Percentiles rank a stretch among this genome's conserved stretches.
Conservation (phyloP, 1,140 invertebrate species). For the Drosophila burlai region DNA sequence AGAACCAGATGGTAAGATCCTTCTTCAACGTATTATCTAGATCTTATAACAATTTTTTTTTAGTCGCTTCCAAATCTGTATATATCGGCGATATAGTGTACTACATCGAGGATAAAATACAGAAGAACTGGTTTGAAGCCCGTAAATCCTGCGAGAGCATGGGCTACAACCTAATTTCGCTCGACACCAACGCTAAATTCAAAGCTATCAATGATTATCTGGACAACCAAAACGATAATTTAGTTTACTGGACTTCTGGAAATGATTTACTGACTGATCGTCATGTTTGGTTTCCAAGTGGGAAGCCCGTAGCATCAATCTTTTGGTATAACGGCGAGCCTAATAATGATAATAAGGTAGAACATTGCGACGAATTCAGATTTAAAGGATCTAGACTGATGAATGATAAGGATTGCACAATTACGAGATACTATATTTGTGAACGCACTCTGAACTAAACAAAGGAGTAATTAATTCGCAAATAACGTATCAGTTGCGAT, state of each 20-base stretch:
- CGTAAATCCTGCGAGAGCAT: background rate
- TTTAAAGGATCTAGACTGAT: background rate
- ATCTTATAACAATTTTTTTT: background rate
- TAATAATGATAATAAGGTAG: background rate
- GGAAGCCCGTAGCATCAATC: background rate
- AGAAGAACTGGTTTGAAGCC: background rate
- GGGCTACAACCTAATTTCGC: constrained; percentile 1
- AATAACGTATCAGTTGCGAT: too few species aligned
- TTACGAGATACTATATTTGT: background rate
- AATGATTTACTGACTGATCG: background rate
- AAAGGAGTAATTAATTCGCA: background rate
- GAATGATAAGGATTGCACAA: background rate
- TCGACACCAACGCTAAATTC: background rate
- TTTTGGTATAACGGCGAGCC: constrained; percentile 24
- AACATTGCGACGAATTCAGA: constrained; percentile 21
- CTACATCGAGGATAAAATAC: background rate
- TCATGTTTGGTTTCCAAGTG: background rate
- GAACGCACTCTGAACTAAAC: background rate
- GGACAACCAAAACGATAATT: background rate
- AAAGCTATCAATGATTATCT: background rate
- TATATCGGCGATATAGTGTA: background rate
- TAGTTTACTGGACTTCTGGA: background rate
- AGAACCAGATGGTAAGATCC: background rate
- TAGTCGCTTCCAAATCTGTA: background rate
- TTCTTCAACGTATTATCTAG: background rate